Evolutionary conservation across 2,113 vertebrate genomes (phyloP).

Genomic region (Corythaeola cristata): DNA sequence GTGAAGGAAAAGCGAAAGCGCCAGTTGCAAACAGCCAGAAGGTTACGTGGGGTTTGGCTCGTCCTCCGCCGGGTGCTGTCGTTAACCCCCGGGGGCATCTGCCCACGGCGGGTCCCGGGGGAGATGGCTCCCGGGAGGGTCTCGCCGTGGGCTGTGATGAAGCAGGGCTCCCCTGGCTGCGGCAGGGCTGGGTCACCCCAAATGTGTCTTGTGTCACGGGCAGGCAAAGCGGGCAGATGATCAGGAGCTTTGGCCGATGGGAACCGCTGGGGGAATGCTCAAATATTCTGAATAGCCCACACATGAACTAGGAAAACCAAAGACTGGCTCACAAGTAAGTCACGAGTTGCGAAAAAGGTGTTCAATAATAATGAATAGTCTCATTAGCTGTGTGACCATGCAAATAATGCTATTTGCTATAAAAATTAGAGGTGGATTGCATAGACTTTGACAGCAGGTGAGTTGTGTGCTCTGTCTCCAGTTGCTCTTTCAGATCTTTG

Average conservation of each 20-base stretch:
- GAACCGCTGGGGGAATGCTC: background rate
- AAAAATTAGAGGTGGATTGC: background rate
- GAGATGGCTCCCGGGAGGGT: background rate
- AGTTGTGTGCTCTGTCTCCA: background rate
- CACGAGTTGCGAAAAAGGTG: background rate
- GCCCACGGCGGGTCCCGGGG: background rate
- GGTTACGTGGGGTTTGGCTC: background rate
- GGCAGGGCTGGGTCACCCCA: background rate
- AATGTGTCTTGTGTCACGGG: rapidly evolving
- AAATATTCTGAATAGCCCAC: background rate
- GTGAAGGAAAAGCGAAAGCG: background rate
- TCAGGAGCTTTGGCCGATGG: background rate
- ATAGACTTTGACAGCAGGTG: background rate
- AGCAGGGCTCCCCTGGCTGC: background rate
- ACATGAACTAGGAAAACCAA: background rate
- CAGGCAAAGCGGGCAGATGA: background rate
- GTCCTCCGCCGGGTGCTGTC: rapidly evolving
- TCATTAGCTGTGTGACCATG: background rate
- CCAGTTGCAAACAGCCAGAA: background rate
- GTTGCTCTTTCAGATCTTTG: background rate
- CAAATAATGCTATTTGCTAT: background rate
- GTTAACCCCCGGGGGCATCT: rapidly evolving
- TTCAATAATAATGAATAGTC: background rate
- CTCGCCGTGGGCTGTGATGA: rapidly evolving
- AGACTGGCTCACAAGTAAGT: background rate